Base-by-base conservation (phyloP, 2,113 vertebrate genomes). In the Ramphastos sulfuratus region DNA sequence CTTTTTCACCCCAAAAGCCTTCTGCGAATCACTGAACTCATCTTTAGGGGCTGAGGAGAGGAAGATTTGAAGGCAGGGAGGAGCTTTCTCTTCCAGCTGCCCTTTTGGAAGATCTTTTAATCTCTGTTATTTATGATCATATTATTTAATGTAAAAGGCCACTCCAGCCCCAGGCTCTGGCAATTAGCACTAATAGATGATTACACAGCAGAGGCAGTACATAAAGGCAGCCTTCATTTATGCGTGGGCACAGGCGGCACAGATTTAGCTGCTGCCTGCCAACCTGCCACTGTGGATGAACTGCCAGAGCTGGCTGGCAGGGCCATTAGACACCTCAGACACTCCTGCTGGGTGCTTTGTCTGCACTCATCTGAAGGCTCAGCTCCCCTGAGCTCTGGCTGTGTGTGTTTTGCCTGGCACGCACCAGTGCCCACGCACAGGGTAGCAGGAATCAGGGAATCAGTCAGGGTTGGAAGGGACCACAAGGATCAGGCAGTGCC, bases 121-220 rank as follows among this genome's bases (percentile, higher is more conserved):
- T 31, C 48, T 66, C 1, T 61, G 14, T 85, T 73, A 88, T 84
- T 85, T 89, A 80, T 27, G 64, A 60, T 56, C 60, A 18, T 24
- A 25, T 79, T 71, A 74, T 30, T 80, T 61, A 81, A 78, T 35
- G 80, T 50, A 89, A 89, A 80, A 80, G 67, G 60, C 39, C n/a
- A 21, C 44, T 70, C 37, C 46, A 48, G 42, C 33, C 25, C 27
- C 20, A 15, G 85, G 50, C 71, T 56, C 25, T 60, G 42, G 73
- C 75, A 70, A 54, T 87, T 92, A 89, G 71, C 46, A 25, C 66
- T 84, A 85, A 74, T 24, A 67, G 55, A 48, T 60, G 59, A 89
- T 60, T 66, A 71, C 63, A 64, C 81, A 84, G 77, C 66, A 77
- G 65, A 58, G 50, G 50, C 30, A 65, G 12, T 58, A 44, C 71